Evolutionary conservation across 2,888 invertebrate species (phyloP).

Genomic region (Cheilosia impressa): DNA sequence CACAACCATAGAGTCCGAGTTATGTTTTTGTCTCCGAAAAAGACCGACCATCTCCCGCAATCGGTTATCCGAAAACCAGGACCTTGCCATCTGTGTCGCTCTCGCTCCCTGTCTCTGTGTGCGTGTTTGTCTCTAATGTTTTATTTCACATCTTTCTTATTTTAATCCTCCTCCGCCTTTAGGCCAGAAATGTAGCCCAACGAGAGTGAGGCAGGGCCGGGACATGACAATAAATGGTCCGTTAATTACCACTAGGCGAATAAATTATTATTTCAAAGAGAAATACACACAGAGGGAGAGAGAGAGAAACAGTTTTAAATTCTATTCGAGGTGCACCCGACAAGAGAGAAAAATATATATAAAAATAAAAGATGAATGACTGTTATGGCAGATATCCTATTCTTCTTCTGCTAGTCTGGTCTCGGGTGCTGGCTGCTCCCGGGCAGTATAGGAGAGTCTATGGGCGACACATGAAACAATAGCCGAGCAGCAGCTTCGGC

Average conservation of each 20-base stretch:
- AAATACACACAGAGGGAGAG: neutral
- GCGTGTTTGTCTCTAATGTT: conserved; percentile 77
- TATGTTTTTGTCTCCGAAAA: conserved; percentile 70
- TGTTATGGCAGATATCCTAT: conserved; percentile 68
- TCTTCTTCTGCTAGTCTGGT: conserved; percentile 14
- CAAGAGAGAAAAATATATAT: conserved; percentile 56
- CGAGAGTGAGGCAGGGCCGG: conserved; percentile 23
- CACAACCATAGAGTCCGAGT: conserved; percentile 78
- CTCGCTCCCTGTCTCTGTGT: conserved; percentile 8
- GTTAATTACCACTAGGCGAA: conserved; percentile 75
- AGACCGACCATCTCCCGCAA: neutral
- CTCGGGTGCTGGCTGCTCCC: neutral
- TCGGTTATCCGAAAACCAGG: conserved; percentile 36
- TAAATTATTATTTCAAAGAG: conserved; percentile 69
- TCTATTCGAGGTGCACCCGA: neutral
- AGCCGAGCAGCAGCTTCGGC: conserved; percentile 42
- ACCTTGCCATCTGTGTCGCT: conserved; percentile 37
- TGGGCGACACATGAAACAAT: conserved; percentile 69
- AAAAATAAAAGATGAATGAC: conserved; percentile 74
- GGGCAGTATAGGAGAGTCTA: neutral
- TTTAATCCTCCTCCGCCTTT: conserved; percentile 80
- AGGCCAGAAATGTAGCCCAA: conserved; percentile 61
- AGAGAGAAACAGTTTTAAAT: conserved; percentile 17
- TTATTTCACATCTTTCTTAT: conserved; percentile 82
- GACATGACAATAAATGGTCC: conserved; percentile 74